These are phyloP conservation scores for Eilema sororculum DNA, from an alignment of 2,888 invertebrate species.

Conservation along the genomic window DNA sequence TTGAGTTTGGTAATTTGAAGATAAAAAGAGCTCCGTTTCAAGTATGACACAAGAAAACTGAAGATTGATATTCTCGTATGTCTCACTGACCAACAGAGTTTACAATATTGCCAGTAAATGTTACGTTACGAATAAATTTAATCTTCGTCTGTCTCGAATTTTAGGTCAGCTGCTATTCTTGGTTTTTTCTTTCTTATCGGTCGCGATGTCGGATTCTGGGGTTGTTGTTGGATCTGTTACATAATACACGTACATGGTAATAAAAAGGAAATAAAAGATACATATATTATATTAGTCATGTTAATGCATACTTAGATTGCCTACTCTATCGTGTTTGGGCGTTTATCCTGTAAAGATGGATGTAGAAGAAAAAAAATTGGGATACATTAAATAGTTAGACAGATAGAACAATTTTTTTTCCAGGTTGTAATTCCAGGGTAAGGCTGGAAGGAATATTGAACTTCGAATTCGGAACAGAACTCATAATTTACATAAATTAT, in stretches of 20 bases:
- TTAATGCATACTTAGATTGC: too few species aligned
- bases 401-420: background rate
- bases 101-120: constrained; percentile 25
- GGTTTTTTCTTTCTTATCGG: constrained; percentile 75
- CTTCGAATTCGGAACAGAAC: too few species aligned
- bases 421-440: too few species aligned
- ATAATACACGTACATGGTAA: background rate
- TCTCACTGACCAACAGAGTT: constrained; percentile 3
- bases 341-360: too few species aligned
- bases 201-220: constrained; percentile 54
- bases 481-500: too few species aligned
- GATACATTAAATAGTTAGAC: background rate
- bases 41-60: background rate
- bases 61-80: background rate
- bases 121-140: constrained; percentile 49
- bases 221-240: constrained; percentile 54
- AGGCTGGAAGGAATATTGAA: too few species aligned
- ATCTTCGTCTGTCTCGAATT: constrained; percentile 73
- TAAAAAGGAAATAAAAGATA: background rate
- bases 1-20: background rate
- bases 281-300: too few species aligned
- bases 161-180: constrained; percentile 81
- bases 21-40: background rate
- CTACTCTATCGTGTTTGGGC: too few species aligned
- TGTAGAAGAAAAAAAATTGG: background rate